These are phyloP conservation scores for Mantis religiosa DNA, from an alignment of 2,888 invertebrate species.

Conservation along the genomic window DNA sequence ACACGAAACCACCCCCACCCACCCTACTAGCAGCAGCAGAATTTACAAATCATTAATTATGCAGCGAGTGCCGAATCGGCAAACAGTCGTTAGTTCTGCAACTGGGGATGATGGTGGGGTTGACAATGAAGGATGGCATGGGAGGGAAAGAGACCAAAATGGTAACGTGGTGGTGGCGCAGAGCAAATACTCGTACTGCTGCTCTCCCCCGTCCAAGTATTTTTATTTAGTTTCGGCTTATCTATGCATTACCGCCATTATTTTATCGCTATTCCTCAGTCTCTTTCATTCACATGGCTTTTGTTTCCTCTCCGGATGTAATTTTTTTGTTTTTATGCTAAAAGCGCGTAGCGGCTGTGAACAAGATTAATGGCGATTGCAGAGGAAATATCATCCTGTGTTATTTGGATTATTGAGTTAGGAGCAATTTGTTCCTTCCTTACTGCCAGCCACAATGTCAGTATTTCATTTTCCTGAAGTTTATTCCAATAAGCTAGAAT, in stretches of 20 bases:
- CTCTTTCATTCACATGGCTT: background rate
- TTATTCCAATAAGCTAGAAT: background rate
- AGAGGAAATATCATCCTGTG: background rate
- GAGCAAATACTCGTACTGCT: slow-evolving; percentile 4
- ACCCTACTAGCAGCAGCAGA: slow-evolving; percentile 6
- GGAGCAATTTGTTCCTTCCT: background rate
- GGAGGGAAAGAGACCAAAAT: background rate
- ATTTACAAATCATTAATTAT: slow-evolving; percentile 31
- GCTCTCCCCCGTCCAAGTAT: background rate
- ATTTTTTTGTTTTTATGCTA: background rate
- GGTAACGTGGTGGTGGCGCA: background rate
- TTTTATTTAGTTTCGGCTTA: background rate
- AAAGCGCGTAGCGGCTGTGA: background rate
- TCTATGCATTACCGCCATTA: background rate
- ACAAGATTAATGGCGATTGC: background rate
- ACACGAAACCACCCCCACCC: background rate
- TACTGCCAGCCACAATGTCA: background rate
- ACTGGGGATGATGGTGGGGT: slow-evolving; percentile 1
- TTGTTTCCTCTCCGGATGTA: background rate
- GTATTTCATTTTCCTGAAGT: background rate
- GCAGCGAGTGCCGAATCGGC: slow-evolving; percentile 28
- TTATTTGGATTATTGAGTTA: background rate
- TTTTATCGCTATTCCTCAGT: slow-evolving; percentile 1
- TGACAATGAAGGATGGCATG: slow-evolving; percentile 1
- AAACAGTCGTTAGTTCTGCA: slow-evolving; percentile 28